phyloP scores from a whole-genome alignment of 2,113 vertebrate species.

The Carlito syrichta region DNA sequence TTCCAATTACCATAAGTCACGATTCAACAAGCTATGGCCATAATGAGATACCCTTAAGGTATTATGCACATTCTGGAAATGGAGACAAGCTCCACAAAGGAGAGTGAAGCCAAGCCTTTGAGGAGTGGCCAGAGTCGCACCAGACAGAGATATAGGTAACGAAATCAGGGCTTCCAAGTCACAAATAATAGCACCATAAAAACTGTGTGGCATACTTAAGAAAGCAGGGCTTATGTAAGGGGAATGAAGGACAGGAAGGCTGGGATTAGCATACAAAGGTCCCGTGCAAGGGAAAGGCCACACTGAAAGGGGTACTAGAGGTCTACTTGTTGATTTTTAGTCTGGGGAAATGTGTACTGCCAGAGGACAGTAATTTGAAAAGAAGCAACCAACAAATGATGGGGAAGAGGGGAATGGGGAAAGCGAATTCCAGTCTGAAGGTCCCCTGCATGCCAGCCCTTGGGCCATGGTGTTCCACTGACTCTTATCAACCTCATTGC shows the following conservation, averaged over 20 bases:
- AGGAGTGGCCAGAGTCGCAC: background rate
- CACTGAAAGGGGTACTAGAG: background rate
- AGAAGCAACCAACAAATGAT: background rate
- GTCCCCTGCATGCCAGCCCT: accelerated
- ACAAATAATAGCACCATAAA: background rate
- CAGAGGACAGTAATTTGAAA: background rate
- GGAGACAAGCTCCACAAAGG: background rate
- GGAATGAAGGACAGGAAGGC: accelerated
- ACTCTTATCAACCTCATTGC: background rate
- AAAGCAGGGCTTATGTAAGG: background rate
- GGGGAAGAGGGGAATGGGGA: too few species aligned
- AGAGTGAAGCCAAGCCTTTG: background rate
- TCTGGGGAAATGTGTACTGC: background rate
- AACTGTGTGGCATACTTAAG: background rate
- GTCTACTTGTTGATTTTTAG: background rate
- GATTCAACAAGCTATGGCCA: background rate
- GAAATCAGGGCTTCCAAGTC: background rate
- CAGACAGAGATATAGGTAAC: background rate
- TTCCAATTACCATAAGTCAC: background rate
- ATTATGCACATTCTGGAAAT: background rate
- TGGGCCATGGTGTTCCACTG: background rate
- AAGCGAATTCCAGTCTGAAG: too few species aligned
- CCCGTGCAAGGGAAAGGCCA: background rate
- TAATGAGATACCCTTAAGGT: background rate
- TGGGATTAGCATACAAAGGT: background rate